These are phyloP conservation scores for Romanomermis culicivorax DNA, from an alignment of 2,888 invertebrate species.

Conservation along the genomic window DNA sequence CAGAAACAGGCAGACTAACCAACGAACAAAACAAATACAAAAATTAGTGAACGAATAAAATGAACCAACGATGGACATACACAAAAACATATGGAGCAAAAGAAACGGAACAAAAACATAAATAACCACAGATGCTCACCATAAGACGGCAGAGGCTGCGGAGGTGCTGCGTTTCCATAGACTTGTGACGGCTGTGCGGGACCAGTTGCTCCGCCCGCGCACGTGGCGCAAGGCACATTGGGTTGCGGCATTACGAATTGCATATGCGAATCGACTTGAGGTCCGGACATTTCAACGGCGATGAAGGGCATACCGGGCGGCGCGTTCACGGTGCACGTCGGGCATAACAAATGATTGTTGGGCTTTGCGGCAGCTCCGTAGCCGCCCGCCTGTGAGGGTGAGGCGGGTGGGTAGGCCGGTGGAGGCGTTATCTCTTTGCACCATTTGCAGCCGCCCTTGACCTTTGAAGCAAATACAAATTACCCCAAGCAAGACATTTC, in stretches of 20 bases:
- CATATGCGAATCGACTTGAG: background rate
- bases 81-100: too few species aligned
- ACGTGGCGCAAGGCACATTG: background rate
- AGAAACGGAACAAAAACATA: too few species aligned
- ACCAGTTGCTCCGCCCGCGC: background rate
- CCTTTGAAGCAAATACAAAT: too few species aligned
- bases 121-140: too few species aligned
- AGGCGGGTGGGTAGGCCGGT: background rate
- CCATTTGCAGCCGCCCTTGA: background rate
- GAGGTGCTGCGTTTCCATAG: background rate
- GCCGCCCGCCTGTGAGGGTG: background rate
- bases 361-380: background rate
- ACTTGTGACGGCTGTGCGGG: background rate
- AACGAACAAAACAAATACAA: too few species aligned
- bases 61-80: too few species aligned
- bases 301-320: background rate
- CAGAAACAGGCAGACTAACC: too few species aligned
- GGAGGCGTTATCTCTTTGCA: background rate
- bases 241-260: background rate
- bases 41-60: too few species aligned
- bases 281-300: background rate
- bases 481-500: too few species aligned
- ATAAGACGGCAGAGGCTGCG: background rate
- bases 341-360: conserved; percentile 1
- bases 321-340: background rate